A percentile compares a stretch with the other conserved stretches of the same genome.
phyloP scores from a whole-genome alignment of 2,113 vertebrate genomes.

The Crotalus viridis region DNA sequence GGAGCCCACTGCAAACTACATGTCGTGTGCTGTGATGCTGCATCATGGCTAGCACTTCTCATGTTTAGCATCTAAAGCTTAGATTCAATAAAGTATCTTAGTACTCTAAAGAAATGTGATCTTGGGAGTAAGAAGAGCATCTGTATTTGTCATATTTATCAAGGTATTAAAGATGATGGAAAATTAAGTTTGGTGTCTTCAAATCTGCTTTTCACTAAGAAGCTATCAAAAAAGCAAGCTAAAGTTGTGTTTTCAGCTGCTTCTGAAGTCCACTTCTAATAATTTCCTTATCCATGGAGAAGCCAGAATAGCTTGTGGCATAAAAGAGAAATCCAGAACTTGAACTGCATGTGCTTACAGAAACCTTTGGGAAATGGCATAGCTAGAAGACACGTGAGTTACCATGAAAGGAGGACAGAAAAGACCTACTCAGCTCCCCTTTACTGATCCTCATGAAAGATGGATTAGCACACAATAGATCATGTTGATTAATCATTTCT shows the following conservation, averaged over 20 bases:
- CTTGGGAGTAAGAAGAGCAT: neutral
- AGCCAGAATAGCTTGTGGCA: neutral
- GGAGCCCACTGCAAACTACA: neutral
- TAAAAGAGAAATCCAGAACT: neutral
- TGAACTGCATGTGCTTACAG: neutral
- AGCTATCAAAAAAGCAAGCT: neutral
- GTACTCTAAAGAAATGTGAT: neutral
- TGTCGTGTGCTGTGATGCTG: neutral
- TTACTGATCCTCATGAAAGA: conserved; percentile 25
- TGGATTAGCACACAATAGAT: neutral
- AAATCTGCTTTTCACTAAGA: neutral
- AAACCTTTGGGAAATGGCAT: neutral
- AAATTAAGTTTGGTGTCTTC: neutral
- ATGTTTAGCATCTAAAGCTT: neutral
- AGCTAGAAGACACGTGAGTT: neutral
- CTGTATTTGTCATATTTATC: neutral
- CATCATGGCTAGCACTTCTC: neutral
- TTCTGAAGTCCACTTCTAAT: neutral
- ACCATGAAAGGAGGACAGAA: neutral
- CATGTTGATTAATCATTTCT: conserved; percentile 21
- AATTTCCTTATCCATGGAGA: neutral
- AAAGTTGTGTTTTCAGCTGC: neutral
- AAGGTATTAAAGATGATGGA: neutral
- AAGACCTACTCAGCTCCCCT: neutral
- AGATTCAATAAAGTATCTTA: neutral